A percentile compares a stretch with the other conserved stretches of the same genome.
Conservation (phyloP, 2,113 vertebrate genomes). For the Fregata magnificens region DNA sequence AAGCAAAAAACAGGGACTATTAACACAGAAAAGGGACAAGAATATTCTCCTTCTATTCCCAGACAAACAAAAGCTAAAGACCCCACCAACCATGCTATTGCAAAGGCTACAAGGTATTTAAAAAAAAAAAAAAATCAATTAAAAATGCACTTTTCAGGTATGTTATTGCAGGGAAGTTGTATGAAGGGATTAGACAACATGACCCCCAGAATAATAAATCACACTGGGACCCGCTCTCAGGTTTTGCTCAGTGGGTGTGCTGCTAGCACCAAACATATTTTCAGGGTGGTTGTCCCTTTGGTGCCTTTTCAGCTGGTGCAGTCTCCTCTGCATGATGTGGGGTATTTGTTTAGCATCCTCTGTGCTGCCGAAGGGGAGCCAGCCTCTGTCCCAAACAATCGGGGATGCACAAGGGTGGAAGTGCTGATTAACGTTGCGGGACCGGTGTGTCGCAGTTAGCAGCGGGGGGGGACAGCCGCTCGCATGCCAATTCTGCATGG, state of each 20-base stretch:
- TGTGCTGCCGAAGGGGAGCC: rapidly evolving
- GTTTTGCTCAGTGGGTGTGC: rapidly evolving
- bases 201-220: not conserved
- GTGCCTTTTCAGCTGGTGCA: rapidly evolving
- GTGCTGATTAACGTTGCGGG: constrained; percentile 21
- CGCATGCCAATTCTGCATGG: constrained; percentile 11
- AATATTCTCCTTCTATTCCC: not conserved
- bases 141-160: not conserved
- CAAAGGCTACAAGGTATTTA: not conserved
- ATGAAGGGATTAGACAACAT: not conserved
- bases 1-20: not conserved
- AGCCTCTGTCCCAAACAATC: not conserved
- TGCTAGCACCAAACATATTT: not conserved
- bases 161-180: not conserved
- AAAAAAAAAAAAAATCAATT: not conserved
- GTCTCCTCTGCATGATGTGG: rapidly evolving
- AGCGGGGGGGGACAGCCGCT: constrained; percentile 12
- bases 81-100: rapidly evolving
- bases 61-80: not conserved
- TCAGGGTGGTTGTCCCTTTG: not conserved
- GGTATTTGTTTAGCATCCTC: not conserved
- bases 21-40: not conserved
- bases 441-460: constrained; percentile 40
- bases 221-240: rapidly evolving
- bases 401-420: not conserved